Conservation (phyloP, 2,888 invertebrate genomes). For the Drosophila tanythrix region DNA sequence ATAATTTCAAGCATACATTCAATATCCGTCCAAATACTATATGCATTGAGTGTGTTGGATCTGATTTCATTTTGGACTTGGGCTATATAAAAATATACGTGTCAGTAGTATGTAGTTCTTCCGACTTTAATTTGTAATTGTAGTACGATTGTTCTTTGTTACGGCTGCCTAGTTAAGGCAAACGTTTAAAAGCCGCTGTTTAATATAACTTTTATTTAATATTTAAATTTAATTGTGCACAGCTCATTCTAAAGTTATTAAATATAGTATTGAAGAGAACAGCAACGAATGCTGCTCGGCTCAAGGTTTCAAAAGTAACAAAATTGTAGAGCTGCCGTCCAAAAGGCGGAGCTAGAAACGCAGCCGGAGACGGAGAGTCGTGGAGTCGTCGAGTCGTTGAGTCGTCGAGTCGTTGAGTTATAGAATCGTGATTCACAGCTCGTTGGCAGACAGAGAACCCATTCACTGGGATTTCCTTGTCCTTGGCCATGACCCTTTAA, state of each 20-base stretch:
- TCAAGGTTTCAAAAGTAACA: conserved; percentile 80
- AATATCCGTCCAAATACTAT: conserved; percentile 1
- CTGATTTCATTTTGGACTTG: neutral
- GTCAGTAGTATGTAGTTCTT: conserved; percentile 55
- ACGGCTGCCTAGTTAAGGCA: conserved; percentile 57
- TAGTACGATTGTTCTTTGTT: conserved; percentile 39
- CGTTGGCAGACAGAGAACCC: conserved; percentile 49
- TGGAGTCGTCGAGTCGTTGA: conserved; percentile 9
- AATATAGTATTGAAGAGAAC: conserved; percentile 52
- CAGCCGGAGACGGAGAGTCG: conserved; percentile 17
- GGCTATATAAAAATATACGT: conserved; percentile 4
- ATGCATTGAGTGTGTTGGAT: neutral
- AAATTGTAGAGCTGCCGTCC: conserved; percentile 53
- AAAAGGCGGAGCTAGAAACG: conserved; percentile 33
- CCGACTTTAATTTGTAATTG: conserved; percentile 50
- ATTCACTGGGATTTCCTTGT: conserved; percentile 81
- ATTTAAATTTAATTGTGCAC: conserved; percentile 73
- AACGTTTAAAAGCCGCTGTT: conserved; percentile 40
- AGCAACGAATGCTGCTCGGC: conserved; percentile 41
- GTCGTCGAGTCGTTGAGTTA: conserved; percentile 10
- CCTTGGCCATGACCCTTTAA: conserved; percentile 81
- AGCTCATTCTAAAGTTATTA: conserved; percentile 72
- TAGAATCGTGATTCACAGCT: conserved; percentile 63
- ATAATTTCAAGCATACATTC: neutral
- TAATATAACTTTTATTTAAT: conserved; percentile 54